Conservation (phyloP, 2,113 vertebrate genomes). For the Etheostoma spectabile region DNA sequence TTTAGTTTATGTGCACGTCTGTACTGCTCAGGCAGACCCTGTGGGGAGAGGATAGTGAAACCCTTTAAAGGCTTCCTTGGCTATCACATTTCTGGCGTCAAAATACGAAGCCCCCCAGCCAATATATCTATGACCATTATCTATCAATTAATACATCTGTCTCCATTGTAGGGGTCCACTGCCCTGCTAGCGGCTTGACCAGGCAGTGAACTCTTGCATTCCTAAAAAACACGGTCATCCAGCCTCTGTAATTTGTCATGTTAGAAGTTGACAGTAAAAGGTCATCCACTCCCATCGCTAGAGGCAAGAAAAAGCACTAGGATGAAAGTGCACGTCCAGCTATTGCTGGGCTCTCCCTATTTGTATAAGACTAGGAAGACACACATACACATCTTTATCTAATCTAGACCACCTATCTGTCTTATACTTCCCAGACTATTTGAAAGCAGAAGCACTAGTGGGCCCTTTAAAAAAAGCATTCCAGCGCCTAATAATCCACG, state of each 20-base stretch:
- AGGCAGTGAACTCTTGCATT: constrained; percentile 86
- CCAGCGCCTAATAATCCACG: constrained; percentile 43
- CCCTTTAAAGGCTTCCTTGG: constrained; percentile 67
- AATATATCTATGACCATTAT: constrained; percentile 83
- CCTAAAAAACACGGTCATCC: constrained; percentile 87
- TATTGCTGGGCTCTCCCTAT: constrained; percentile 79
- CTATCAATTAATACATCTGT: constrained; percentile 87
- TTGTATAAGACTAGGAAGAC: constrained; percentile 81
- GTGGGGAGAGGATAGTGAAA: constrained; percentile 51
- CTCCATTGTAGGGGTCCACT: constrained; percentile 81
- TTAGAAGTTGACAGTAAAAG: constrained; percentile 88
- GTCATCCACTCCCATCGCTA: constrained; percentile 87
- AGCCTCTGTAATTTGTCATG: constrained; percentile 87
- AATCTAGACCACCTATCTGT: constrained; percentile 83
- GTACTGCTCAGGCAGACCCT: constrained; percentile 45
- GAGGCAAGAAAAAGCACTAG: constrained; percentile 85
- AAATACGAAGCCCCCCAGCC: constrained; percentile 70
- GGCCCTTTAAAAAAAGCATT: constrained; percentile 51
- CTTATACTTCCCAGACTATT: constrained; percentile 69
- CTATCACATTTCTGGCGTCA: constrained; percentile 74
- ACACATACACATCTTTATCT: constrained; percentile 79
- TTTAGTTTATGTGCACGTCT: constrained; percentile 68
- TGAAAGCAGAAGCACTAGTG: constrained; percentile 57
- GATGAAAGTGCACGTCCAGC: constrained; percentile 84
- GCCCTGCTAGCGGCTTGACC: constrained; percentile 85